Evolutionary conservation across 2,888 invertebrate genomes (phyloP), one percentile per base, ranked within the genome.

Genomic region (Tethea ocularis): DNA sequence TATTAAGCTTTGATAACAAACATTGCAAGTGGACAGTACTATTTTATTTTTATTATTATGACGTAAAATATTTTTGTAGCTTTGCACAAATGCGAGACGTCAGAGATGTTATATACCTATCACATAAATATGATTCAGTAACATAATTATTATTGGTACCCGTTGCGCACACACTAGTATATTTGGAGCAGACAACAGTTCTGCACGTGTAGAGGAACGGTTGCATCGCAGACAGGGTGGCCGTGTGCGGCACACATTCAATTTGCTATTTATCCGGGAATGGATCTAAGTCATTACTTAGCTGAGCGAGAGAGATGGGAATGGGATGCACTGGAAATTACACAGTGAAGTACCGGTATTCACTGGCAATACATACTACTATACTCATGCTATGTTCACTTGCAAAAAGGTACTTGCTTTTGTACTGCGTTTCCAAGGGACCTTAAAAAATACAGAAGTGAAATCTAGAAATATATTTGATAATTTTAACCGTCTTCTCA

Each of bases 281-380:
- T 91, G 91, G 91, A 93, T 91, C 91, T 88, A 87, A 91, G 91
- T 93, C 91, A 92, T 93, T 93, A 92, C 93, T 93, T 93, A 93
- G 89, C 91, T 85, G 90, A 88, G 89, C 87, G 91, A 86, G 89
- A 84, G 90, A 86, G 87, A 88, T 85, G 86, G 84, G 85, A 81
- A 83, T 82, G 85, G 87, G 88, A 86, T 88, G 88, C 87, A 88
- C 86, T 88, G 86, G 86, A 89, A 88, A 90, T 90, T 89, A 89
- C 87, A 87, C 78, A 70, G 78, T 80, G 80, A 79, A 81, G 82
- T 83, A 78, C 82, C 75, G 80, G 79, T 79, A 82, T 87, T 84
- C 81, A 81, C 75, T 74, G 74, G 74, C 67, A 62, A 68, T 61
- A 70, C 53, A 57, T 41, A 2, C 1, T 33, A 59, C 54, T 63